A percentile compares a stretch with the other conserved stretches of the same genome.
These are phyloP conservation scores for Hydrolagus affinis DNA, from an alignment of 2,113 vertebrate genomes.

Conservation along the genomic window DNA sequence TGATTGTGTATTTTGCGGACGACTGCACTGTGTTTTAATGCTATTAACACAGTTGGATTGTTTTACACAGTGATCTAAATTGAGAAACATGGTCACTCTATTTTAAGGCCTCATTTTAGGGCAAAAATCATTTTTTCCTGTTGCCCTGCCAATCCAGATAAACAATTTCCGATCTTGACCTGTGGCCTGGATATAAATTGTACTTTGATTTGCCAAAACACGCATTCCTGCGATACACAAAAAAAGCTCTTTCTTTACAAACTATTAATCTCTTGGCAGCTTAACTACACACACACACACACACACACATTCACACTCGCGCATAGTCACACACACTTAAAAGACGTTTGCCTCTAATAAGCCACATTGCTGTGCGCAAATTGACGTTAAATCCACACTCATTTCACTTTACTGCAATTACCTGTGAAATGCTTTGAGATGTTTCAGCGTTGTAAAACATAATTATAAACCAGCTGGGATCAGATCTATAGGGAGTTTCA, in stretches of 20 bases:
- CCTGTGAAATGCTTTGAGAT: no score
- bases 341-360: no score
- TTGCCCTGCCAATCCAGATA: slow-evolving; percentile 24
- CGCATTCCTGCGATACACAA: not conserved
- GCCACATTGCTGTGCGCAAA: no score
- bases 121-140: slow-evolving; percentile 10
- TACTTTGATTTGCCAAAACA: not conserved
- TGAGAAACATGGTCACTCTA: not conserved
- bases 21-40: not conserved
- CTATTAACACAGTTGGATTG: not conserved
- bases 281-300: not conserved
- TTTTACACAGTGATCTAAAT: not conserved
- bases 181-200: slow-evolving; percentile 12
- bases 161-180: slow-evolving; percentile 19
- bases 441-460: no score
- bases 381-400: no score
- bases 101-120: not conserved
- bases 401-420: no score
- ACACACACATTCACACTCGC: no score
- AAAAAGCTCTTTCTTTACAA: not conserved
- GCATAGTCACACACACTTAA: no score
- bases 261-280: not conserved
- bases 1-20: no score
- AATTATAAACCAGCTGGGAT: no score
- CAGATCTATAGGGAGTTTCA: no score